A percentile compares a stretch with the other conserved stretches of the same genome.
Conservation (phyloP, 2,113 vertebrate genomes). For the Brachionichthys hirsutus region DNA sequence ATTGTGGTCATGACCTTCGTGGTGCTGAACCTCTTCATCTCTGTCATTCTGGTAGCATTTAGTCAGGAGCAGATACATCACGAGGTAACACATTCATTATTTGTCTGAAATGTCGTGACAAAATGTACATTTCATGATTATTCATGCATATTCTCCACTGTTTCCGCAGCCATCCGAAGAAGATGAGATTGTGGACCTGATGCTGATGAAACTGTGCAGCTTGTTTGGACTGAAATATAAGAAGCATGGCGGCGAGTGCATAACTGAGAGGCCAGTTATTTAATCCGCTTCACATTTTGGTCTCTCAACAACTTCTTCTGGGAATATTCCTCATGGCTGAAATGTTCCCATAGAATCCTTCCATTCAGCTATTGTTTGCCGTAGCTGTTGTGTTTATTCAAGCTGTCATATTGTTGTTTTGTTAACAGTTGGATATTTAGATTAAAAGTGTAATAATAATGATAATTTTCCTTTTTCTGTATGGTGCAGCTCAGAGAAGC, state of each 20-base stretch:
- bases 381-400: conserved; percentile 1
- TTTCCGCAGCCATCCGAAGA: conserved; percentile 86
- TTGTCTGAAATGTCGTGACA: conserved; percentile 5
- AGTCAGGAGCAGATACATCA: conserved; percentile 89
- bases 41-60: conserved; percentile 94
- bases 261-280: conserved; percentile 14
- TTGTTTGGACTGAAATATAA: conserved; percentile 85
- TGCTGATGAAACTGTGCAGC: conserved; percentile 87
- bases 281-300: conserved; percentile 31
- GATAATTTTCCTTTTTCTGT: too few species aligned
- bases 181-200: conserved; percentile 89
- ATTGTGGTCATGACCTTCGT: conserved; percentile 97
- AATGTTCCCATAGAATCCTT: background rate
- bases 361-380: conserved; percentile 13
- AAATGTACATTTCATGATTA: too few species aligned
- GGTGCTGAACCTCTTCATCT: conserved; percentile 95
- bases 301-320: conserved; percentile 37
- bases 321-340: conserved; percentile 17
- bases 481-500: background rate
- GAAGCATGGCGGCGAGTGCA: conserved; percentile 57
- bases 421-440: conserved; percentile 3
- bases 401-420: conserved; percentile 15
- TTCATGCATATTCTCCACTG: too few species aligned
- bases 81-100: conserved; percentile 75
- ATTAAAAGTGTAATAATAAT: background rate